Conservation (phyloP, 2,888 invertebrate genomes). For the Luffia ferchaultella region DNA sequence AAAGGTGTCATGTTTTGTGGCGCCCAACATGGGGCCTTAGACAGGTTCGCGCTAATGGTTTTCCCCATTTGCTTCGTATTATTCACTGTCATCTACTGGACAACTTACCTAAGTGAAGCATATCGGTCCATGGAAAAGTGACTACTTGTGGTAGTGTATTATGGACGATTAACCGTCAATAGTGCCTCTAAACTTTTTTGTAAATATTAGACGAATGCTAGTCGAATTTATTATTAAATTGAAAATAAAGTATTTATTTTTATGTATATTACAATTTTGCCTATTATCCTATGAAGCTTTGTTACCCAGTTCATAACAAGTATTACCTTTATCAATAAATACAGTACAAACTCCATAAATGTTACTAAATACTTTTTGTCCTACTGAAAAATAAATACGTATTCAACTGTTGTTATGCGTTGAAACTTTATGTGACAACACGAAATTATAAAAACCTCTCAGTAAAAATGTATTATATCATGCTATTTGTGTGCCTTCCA, state of each 20-base stretch:
- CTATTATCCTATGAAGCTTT: neutral
- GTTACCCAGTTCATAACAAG: no score
- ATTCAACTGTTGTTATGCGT: no score
- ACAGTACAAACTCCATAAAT: no score
- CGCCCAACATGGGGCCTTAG: constrained; percentile 67
- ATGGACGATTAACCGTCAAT: neutral
- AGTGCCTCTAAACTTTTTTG: constrained; percentile 16
- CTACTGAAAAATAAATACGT: no score
- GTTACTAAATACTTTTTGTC: no score
- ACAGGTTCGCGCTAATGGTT: constrained; percentile 67
- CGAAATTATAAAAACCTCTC: no score
- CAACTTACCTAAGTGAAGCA: constrained; percentile 68
- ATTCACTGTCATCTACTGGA: constrained; percentile 68
- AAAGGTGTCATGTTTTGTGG: constrained; percentile 69
- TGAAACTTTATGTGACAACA: no score
- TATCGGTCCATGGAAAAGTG: constrained; percentile 25
- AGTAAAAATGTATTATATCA: no score
- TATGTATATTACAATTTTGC: neutral
- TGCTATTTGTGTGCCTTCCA: no score
- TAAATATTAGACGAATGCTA: constrained; percentile 52
- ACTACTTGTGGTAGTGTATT: constrained; percentile 19
- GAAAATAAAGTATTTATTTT: constrained; percentile 14
- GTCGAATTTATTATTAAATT: constrained; percentile 32
- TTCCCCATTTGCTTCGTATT: constrained; percentile 67
- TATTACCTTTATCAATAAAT: no score